Percentiles rank a stretch among this genome's conserved stretches.
phyloP scores from a whole-genome alignment of 1,140 invertebrate genomes.

The Drosophila lacteicornis region DNA sequence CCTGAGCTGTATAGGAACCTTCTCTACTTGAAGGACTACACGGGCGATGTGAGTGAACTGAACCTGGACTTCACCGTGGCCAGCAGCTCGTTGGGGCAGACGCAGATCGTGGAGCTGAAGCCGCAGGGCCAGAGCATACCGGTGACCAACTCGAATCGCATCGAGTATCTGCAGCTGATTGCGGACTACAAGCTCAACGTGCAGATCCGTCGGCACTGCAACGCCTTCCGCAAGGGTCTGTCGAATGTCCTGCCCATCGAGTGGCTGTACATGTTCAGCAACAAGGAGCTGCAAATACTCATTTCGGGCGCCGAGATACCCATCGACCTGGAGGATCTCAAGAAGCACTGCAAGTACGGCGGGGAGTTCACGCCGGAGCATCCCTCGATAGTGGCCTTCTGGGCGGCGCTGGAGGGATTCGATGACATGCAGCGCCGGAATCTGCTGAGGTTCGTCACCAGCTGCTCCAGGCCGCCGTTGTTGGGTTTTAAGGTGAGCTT shows the following conservation, averaged over 20 bases:
- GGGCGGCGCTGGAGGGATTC: slow-evolving; percentile 94
- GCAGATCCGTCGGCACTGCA: slow-evolving; percentile 95
- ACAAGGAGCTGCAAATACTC: slow-evolving; percentile 96
- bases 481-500: slow-evolving; percentile 95
- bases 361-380: slow-evolving; percentile 94
- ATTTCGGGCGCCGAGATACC: slow-evolving; percentile 97
- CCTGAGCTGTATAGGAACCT: slow-evolving; percentile 96
- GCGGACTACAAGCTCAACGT: slow-evolving; percentile 98
- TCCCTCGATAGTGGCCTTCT: slow-evolving; percentile 91
- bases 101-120: slow-evolving; percentile 95
- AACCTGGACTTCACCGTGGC: slow-evolving; percentile 97
- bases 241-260: slow-evolving; percentile 95
- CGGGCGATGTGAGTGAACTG: slow-evolving; percentile 91
- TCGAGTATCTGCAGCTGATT: slow-evolving; percentile 98
- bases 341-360: slow-evolving; percentile 92
- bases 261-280: slow-evolving; percentile 98
- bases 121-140: slow-evolving; percentile 94
- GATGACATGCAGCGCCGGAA: slow-evolving; percentile 93
- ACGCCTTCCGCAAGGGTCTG: slow-evolving; percentile 93
- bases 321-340: slow-evolving; percentile 96
- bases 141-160: slow-evolving; percentile 95
- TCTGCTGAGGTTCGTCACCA: slow-evolving; percentile 98
- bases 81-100: slow-evolving; percentile 95
- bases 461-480: slow-evolving; percentile 98
- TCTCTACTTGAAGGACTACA: slow-evolving; percentile 93